Conservation (phyloP, 2,113 vertebrate species). For the Ibidorhyncha struthersii region DNA sequence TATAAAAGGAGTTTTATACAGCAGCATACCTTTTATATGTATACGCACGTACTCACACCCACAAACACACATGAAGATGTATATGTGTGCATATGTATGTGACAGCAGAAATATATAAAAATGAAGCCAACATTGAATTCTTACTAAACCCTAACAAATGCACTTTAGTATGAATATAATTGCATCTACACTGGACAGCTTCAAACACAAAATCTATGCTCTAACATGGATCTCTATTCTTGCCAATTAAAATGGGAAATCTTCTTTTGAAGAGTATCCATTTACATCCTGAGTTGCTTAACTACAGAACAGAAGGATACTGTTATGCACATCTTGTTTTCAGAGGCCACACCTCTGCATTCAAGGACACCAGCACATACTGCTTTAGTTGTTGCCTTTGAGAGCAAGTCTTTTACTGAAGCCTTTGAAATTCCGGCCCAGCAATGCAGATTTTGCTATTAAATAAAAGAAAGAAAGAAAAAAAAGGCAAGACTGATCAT, state of each 20-base stretch:
- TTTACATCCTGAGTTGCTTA: neutral
- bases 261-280: neutral
- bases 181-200: neutral
- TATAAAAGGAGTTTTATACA: neutral
- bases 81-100: neutral
- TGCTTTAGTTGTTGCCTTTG: neutral
- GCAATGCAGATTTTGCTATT: neutral
- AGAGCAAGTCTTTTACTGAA: neutral
- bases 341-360: neutral
- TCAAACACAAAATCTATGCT: neutral
- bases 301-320: neutral
- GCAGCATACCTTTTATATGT: neutral
- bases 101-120: neutral
- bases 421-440: neutral
- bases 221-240: neutral
- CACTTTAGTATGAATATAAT: neutral
- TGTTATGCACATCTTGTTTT: neutral
- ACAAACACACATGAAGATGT: neutral
- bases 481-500: neutral
- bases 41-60: accelerated
- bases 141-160: neutral
- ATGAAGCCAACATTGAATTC: neutral
- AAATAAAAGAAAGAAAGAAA: too few species aligned
- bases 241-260: conserved; percentile 16
- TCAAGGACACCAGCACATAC: neutral